A percentile compares a stretch with the other conserved stretches of the same genome.
Conservation (phyloP, 53 echinoderm and acorn worm species). For the Apostichopus leukothele region DNA sequence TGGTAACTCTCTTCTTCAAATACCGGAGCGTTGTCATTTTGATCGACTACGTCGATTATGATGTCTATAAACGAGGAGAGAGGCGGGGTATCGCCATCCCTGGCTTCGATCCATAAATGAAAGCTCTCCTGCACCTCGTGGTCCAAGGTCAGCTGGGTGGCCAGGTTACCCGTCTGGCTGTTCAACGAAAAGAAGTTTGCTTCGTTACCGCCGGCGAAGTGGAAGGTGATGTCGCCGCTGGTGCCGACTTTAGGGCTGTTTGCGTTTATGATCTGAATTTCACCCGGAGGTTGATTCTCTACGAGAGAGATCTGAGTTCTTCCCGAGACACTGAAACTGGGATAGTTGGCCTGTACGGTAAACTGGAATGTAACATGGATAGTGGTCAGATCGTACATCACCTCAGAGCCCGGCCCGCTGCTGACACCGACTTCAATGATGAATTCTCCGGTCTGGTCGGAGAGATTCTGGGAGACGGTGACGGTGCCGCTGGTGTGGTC, state of each 20-base stretch:
- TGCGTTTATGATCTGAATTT: slow-evolving; percentile 60
- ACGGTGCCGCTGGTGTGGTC: slow-evolving; percentile 67
- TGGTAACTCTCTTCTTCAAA: slow-evolving; percentile 64
- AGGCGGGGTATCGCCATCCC: slow-evolving; percentile 65
- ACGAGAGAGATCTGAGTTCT: slow-evolving; percentile 53
- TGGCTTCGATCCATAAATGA: slow-evolving; percentile 75
- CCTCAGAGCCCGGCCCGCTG: slow-evolving; percentile 27
- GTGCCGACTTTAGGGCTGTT: slow-evolving; percentile 57
- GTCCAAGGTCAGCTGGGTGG: slow-evolving; percentile 60
- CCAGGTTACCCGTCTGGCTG: slow-evolving; percentile 65
- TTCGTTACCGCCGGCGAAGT: slow-evolving; percentile 75
- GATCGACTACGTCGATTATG: slow-evolving; percentile 59
- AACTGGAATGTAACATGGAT: slow-evolving; percentile 16
- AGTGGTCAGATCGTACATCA: slow-evolving; percentile 46
- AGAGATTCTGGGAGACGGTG: slow-evolving; percentile 65
- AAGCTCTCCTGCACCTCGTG: slow-evolving; percentile 64
- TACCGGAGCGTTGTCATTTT: slow-evolving; percentile 84
- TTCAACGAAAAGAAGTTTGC: slow-evolving; percentile 64
- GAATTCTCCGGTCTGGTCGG: slow-evolving; percentile 56
- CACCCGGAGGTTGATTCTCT: slow-evolving; percentile 57
- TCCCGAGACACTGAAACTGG: slow-evolving; percentile 58
- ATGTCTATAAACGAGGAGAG: slow-evolving; percentile 66
- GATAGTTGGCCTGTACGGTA: slow-evolving; percentile 51
- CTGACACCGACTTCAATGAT: slow-evolving; percentile 66
- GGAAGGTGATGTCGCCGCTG: slow-evolving; percentile 56